Percentiles rank a stretch among this genome's conserved stretches.
Evolutionary conservation across 2,888 invertebrate species (phyloP).

Genomic region (Beris chalybata): DNA sequence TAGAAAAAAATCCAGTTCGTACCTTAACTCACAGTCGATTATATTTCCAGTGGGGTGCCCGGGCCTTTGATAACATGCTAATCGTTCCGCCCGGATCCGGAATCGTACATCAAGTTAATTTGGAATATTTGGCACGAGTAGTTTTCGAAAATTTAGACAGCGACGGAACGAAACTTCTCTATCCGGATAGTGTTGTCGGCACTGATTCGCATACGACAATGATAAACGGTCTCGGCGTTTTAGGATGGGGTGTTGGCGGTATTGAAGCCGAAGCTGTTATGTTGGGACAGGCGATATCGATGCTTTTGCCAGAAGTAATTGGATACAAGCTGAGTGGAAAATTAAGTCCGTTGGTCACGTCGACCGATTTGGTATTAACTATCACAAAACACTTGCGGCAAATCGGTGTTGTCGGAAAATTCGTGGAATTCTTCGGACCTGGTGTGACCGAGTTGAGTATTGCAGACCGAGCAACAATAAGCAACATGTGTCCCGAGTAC

Average conservation of each 20-base stretch:
- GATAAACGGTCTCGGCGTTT: constrained; percentile 95
- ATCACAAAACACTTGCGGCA: constrained; percentile 94
- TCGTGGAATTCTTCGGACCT: constrained; percentile 97
- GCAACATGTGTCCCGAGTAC: constrained; percentile 99
- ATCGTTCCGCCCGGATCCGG: constrained; percentile 98
- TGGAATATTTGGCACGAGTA: constrained; percentile 90
- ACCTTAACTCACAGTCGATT: not conserved
- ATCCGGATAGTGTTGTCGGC: constrained; percentile 92
- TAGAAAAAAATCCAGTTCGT: not conserved
- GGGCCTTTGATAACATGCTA: constrained; percentile 92
- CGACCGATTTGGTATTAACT: constrained; percentile 95
- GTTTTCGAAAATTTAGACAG: constrained; percentile 70
- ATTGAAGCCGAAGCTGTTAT: constrained; percentile 99
- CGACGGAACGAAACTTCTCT: constrained; percentile 60
- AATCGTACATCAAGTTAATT: constrained; percentile 97
- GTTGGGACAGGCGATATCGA: constrained; percentile 96
- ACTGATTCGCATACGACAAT: constrained; percentile 99
- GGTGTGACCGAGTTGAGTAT: constrained; percentile 89
- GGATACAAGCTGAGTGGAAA: constrained; percentile 87
- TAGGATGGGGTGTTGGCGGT: constrained; percentile 96
- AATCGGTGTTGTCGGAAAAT: constrained; percentile 95
- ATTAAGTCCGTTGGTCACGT: constrained; percentile 81
- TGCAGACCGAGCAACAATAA: constrained; percentile 95
- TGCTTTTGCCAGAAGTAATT: constrained; percentile 94
- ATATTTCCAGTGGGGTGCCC: constrained; percentile 86